Base-by-base conservation (phyloP, 2,113 vertebrate genomes). In the Macquaria ambigua region DNA sequence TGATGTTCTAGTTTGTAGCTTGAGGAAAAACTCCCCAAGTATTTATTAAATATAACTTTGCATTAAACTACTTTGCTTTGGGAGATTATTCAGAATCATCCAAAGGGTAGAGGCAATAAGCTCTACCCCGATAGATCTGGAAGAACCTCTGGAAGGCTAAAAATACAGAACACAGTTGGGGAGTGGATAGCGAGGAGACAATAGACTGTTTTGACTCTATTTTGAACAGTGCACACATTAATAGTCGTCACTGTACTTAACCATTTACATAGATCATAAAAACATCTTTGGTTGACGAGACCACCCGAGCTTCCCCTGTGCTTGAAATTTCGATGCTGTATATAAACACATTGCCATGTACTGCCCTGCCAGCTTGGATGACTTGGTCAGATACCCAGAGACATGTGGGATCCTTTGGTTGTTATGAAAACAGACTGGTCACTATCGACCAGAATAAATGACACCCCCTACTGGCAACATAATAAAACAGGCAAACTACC, bases 401-500 rank as follows among this genome's bases (percentile, higher is more conserved):
- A 75, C 70, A 74, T 82, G 78, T 70, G 78, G 87, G 58, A 77
- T 73, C 58, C 41, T 85, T 79, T 79, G 76, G 76, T 86, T 82
- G 80, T 79, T 74, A 82, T 41, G 79, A 87, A 88, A 85, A 87
- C 69, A 86, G 53, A 50, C 20, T 31, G 50, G 31, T 5, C 21
- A 14, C 23, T 55, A 53, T 39, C 1, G 8, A 48, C 28, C 69
- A 74, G 79, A 84, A 90, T 62, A 48, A 84, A 90, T 66, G 50
- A 90, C 87, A 67, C 90, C 89, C 75, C 77, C 91, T 92, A 77
- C 89, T 92, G 92, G 93, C 23, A 81, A 62, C 81, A 53, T 43
- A 0, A 52, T 75, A 53, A 75, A 69, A 67, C 1, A 16, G 2
- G 18, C 46, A 74, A 73, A 77, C 20, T 31, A 21, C n/a, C 18